Conservation (phyloP, 2,113 vertebrate species). For the Marmota monax region DNA sequence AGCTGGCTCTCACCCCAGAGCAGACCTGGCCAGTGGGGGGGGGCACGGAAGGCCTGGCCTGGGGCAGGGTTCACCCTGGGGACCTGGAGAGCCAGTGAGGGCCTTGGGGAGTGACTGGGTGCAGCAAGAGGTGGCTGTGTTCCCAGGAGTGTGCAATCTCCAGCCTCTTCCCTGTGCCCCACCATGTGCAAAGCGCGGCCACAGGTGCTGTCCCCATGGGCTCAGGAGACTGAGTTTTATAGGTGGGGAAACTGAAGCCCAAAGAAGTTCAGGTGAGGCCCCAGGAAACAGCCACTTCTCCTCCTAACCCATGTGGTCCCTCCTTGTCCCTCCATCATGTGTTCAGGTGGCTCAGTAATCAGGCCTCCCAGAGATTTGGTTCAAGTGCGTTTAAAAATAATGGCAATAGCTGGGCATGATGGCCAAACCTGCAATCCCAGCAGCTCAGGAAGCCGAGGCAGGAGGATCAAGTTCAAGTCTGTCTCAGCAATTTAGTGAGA, state of each 20-base stretch:
- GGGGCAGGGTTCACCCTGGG: no score
- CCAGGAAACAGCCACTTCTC: not conserved
- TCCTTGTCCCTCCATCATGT: rapidly evolving
- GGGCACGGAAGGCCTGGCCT: rapidly evolving
- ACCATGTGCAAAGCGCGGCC: rapidly evolving
- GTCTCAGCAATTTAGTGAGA: no score
- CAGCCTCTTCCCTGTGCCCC: rapidly evolving
- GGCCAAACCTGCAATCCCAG: no score
- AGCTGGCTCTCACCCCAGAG: not conserved
- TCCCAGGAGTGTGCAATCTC: not conserved
- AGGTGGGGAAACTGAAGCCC: not conserved
- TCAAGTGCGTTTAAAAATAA: not conserved
- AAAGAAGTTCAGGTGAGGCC: no score
- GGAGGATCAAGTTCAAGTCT: no score
- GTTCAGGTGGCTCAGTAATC: not conserved
- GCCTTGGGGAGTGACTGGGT: rapidly evolving
- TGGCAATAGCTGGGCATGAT: no score
- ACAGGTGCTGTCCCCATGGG: rapidly evolving
- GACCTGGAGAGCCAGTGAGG: not conserved
- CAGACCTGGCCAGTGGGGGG: no score
- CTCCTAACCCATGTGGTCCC: no score
- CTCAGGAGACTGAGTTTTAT: no score
- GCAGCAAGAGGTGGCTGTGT: no score
- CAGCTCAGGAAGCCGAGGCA: no score
- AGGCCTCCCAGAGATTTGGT: not conserved